These are phyloP conservation scores for Anniella stebbinsi DNA, from an alignment of 2,797 vertebrate species.

Conservation along the genomic window DNA sequence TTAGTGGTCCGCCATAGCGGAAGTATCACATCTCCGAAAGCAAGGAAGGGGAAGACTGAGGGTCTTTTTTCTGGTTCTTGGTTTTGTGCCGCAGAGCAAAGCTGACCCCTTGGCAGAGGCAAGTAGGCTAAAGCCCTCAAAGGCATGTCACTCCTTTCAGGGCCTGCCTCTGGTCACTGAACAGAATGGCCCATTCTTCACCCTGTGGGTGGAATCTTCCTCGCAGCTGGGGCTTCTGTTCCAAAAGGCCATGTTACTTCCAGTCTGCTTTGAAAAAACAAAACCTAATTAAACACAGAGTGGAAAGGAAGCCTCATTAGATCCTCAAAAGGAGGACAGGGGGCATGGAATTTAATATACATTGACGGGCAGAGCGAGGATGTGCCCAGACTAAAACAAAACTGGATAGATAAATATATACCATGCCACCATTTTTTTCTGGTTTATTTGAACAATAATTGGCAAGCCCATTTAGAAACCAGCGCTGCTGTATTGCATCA, in stretches of 20 bases:
- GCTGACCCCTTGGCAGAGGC: slow-evolving; percentile 7
- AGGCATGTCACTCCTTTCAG: slow-evolving; percentile 40
- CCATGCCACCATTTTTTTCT: not conserved
- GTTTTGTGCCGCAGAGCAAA: not conserved
- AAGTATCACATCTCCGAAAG: not conserved
- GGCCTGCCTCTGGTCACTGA: slow-evolving; percentile 56
- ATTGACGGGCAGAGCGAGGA: not conserved
- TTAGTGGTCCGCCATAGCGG: not conserved
- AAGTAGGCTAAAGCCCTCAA: not conserved
- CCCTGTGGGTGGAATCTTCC: slow-evolving; percentile 66
- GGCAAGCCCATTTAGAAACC: not conserved
- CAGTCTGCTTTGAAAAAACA: slow-evolving; percentile 71
- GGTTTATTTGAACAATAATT: not conserved
- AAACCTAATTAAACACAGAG: slow-evolving; percentile 55
- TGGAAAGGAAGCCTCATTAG: slow-evolving; percentile 55
- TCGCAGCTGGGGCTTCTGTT: slow-evolving; percentile 55
- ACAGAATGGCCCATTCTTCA: slow-evolving; percentile 74
- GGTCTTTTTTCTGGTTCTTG: not conserved
- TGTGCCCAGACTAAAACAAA: slow-evolving; percentile 3
- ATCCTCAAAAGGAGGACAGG: slow-evolving; percentile 31
- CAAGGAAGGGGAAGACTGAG: not conserved
- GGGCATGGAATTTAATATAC: slow-evolving; percentile 18
- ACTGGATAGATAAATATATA: not conserved
- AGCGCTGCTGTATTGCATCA: too few relatives aligned
- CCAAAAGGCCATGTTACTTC: slow-evolving; percentile 59